Conservation (phyloP, 2,113 vertebrate genomes). For the Brienomyrus longianalis region DNA sequence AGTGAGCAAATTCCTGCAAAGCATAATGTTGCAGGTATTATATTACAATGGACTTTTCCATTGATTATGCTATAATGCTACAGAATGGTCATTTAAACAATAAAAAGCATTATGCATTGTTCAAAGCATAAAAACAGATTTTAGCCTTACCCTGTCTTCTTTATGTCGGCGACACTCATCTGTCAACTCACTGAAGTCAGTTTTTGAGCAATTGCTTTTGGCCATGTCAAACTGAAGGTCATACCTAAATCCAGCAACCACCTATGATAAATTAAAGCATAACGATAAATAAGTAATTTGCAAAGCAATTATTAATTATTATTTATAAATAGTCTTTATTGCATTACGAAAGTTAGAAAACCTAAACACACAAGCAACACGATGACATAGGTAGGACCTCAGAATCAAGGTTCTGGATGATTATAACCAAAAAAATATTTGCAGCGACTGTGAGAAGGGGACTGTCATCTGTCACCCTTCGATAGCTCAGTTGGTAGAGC, state of each 20-base stretch:
- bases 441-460: background rate
- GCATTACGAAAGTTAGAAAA: background rate
- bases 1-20: constrained; percentile 60
- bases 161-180: constrained; percentile 54
- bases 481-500: constrained; percentile 65
- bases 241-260: constrained; percentile 71
- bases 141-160: constrained; percentile 55
- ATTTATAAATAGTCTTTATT: background rate
- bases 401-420: background rate
- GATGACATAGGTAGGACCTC: background rate
- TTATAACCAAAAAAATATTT: background rate
- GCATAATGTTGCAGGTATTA: background rate
- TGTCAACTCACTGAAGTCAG: constrained; percentile 56
- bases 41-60: background rate
- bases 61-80: background rate
- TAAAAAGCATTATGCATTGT: background rate
- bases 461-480: constrained; percentile 36
- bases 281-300: background rate
- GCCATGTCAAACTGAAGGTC: constrained; percentile 60
- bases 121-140: background rate
- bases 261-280: constrained; percentile 51
- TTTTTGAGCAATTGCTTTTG: constrained; percentile 77
- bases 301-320: background rate
- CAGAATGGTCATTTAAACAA: background rate
- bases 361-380: background rate